phyloP scores from a whole-genome alignment of 2,888 invertebrate species.

The Limnephilus auricula region DNA sequence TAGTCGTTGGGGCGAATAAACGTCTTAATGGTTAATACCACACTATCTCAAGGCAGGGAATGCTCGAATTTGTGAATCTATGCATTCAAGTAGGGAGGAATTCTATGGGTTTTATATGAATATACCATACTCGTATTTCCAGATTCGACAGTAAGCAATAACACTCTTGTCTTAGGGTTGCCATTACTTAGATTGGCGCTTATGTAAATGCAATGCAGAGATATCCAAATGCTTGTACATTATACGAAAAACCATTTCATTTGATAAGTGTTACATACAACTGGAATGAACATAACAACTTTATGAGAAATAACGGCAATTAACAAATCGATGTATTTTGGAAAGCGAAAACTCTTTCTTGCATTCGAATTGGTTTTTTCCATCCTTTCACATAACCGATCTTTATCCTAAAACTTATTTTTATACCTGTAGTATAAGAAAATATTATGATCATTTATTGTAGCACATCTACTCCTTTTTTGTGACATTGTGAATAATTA shows the following conservation, averaged over 20 bases:
- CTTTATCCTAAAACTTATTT: too few species aligned
- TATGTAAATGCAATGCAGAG: not conserved
- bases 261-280: not conserved
- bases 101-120: not conserved
- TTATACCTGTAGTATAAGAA: too few species aligned
- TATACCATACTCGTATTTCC: not conserved
- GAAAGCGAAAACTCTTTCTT: too few species aligned
- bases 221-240: not conserved
- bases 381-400: too few species aligned
- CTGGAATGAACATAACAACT: not conserved
- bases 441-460: too few species aligned
- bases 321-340: too few species aligned
- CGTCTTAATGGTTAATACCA: not conserved
- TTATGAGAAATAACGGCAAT: not conserved
- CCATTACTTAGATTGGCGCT: not conserved
- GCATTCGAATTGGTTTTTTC: too few species aligned
- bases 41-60: not conserved
- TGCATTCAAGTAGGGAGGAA: not conserved
- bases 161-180: not conserved
- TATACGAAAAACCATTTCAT: not conserved
- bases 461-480: too few species aligned
- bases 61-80: not conserved
- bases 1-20: not conserved
- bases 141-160: constrained; percentile 2
- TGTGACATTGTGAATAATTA: too few species aligned